Conservation (phyloP, 2,797 vertebrate species). For the Sandelia bainsii region DNA sequence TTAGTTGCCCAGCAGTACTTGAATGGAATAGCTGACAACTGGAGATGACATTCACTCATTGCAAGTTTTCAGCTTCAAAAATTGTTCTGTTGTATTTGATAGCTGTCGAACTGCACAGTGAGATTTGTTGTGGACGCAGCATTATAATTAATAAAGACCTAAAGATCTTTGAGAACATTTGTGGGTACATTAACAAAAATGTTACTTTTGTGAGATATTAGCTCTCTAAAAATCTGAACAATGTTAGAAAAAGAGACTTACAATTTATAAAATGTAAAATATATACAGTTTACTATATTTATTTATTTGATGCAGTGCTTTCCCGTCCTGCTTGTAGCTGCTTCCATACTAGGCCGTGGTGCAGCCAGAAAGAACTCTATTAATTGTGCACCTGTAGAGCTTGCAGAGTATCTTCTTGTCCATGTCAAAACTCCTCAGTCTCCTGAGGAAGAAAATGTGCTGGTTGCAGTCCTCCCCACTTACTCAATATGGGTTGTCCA, state of each 20-base stretch:
- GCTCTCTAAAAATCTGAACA: not conserved
- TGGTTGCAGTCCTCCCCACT: not conserved
- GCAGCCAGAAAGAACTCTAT: not conserved
- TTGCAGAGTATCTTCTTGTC: no score
- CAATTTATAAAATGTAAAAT: no score
- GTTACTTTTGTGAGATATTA: not conserved
- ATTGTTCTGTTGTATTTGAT: slow-evolving; percentile 14
- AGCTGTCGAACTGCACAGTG: slow-evolving; percentile 18
- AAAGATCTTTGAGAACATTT: slow-evolving; percentile 6
- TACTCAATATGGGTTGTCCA: not conserved
- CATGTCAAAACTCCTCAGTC: no score
- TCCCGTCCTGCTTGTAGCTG: no score
- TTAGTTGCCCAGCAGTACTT: not conserved
- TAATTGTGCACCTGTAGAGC: not conserved
- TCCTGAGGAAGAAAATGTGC: not conserved
- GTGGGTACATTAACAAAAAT: not conserved
- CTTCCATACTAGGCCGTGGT: no score
- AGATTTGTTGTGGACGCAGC: slow-evolving; percentile 9
- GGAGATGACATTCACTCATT: not conserved
- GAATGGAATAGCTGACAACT: not conserved
- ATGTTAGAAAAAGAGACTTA: no score
- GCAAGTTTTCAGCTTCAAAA: not conserved
- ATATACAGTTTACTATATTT: no score
- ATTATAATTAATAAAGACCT: slow-evolving; percentile 18
- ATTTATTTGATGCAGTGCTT: no score